A percentile compares a stretch with the other conserved stretches of the same genome.
Evolutionary conservation across 2,888 invertebrate genomes (phyloP).

Genomic region (Phaedon cochleariae): DNA sequence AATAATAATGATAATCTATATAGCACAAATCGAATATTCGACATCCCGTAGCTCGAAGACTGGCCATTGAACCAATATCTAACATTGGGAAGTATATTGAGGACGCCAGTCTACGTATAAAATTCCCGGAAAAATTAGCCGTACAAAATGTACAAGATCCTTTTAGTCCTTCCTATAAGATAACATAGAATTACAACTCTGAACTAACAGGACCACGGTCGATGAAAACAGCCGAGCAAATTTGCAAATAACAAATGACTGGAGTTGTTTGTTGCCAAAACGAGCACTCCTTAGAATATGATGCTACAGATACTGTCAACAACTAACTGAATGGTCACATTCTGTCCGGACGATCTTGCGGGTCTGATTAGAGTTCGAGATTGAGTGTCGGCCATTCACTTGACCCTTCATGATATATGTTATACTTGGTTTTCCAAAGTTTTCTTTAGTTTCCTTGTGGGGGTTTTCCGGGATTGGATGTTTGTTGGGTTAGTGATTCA

Average conservation of each 20-base stretch:
- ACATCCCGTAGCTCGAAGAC: too few species aligned
- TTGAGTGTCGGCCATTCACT: slow-evolving; percentile 57
- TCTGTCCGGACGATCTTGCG: slow-evolving; percentile 38
- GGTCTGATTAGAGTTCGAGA: slow-evolving; percentile 46
- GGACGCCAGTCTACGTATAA: too few species aligned
- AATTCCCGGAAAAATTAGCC: too few species aligned
- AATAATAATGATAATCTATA: too few species aligned
- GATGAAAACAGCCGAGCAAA: slow-evolving; percentile 50
- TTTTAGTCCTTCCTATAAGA: too few species aligned
- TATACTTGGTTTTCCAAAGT: slow-evolving; percentile 40
- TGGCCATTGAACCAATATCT: too few species aligned
- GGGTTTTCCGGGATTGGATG: background rate
- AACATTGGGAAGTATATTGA: too few species aligned
- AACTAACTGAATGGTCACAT: slow-evolving; percentile 22
- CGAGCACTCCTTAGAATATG: slow-evolving; percentile 51
- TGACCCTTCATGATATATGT: slow-evolving; percentile 56
- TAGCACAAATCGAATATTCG: too few species aligned
- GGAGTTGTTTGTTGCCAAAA: slow-evolving; percentile 58
- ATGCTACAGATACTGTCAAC: slow-evolving; percentile 25
- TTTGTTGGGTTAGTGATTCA: background rate
- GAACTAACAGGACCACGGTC: too few species aligned
- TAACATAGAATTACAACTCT: too few species aligned
- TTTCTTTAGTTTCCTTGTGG: slow-evolving; percentile 22
- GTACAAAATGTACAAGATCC: too few species aligned
- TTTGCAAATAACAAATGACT: slow-evolving; percentile 60